Conservation (phyloP, 2,797 vertebrate species). For the Acanthurus tractus region DNA sequence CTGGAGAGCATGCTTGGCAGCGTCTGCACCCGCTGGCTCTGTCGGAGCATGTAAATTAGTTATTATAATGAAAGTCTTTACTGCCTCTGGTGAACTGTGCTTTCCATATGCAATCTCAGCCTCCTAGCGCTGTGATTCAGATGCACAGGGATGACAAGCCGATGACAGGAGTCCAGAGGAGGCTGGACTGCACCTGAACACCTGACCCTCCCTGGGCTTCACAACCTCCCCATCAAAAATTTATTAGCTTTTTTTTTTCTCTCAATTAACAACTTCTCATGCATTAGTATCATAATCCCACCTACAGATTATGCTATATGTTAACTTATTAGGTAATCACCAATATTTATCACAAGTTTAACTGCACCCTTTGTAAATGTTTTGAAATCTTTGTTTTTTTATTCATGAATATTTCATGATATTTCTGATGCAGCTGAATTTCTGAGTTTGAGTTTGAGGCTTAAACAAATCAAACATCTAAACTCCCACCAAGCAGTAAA, state of each 20-base stretch:
- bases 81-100: constrained; percentile 69
- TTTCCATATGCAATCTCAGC: constrained; percentile 69
- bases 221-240: constrained; percentile 28
- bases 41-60: constrained; percentile 76
- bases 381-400: constrained; percentile 4
- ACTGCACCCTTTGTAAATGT: constrained; percentile 24
- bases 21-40: constrained; percentile 66
- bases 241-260: constrained; percentile 31
- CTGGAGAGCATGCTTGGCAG: constrained; percentile 72
- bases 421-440: neutral
- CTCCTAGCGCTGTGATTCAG: constrained; percentile 60
- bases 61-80: constrained; percentile 81
- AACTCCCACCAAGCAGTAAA: neutral
- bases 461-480: neutral
- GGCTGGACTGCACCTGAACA: constrained; percentile 42
- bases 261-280: constrained; percentile 14
- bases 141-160: constrained; percentile 37
- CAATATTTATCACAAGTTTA: neutral
- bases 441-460: neutral
- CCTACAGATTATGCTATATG: constrained; percentile 14
- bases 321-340: constrained; percentile 28
- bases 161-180: constrained; percentile 32
- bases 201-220: constrained; percentile 3
- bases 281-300: constrained; percentile 37
- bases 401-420: constrained; percentile 11